phyloP scores from a whole-genome alignment of 2,888 invertebrate genomes.

The Pachliopta kotzebuea region DNA sequence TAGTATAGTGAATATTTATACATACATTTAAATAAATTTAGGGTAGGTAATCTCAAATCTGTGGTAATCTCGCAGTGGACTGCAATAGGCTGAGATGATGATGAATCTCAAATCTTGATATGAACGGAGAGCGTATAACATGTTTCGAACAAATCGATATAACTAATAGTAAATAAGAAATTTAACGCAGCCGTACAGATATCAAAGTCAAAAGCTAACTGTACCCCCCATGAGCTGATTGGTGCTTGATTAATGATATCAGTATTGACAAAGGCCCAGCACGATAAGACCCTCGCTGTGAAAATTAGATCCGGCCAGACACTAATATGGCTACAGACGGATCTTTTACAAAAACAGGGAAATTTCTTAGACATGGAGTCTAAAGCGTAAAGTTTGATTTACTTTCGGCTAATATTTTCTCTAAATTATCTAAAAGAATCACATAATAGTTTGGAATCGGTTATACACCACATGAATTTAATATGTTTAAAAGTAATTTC shows the following conservation, averaged over 20 bases:
- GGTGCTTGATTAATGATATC: constrained; percentile 69
- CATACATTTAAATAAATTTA: no score
- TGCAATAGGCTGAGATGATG: no score
- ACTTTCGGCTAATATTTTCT: neutral
- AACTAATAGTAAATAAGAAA: constrained; percentile 21
- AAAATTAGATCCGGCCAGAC: constrained; percentile 57
- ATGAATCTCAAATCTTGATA: no score
- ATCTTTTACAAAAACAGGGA: neutral
- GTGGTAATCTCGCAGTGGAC: no score
- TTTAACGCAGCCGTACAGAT: constrained; percentile 38
- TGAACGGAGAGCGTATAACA: neutral
- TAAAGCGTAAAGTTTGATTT: neutral
- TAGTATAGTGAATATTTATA: no score
- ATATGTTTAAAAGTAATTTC: no score
- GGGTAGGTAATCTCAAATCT: no score
- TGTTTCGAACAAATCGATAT: constrained; percentile 11
- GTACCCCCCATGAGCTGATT: constrained; percentile 52
- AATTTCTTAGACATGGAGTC: constrained; percentile 7
- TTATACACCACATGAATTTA: no score
- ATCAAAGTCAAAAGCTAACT: constrained; percentile 51
- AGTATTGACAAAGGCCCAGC: constrained; percentile 67
- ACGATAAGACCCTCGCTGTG: constrained; percentile 60
- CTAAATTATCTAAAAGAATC: neutral
- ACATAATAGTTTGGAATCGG: no score
- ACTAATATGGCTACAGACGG: constrained; percentile 41